Base-by-base conservation (phyloP, 2,888 invertebrate species). In the Mellilla xanthometata region DNA sequence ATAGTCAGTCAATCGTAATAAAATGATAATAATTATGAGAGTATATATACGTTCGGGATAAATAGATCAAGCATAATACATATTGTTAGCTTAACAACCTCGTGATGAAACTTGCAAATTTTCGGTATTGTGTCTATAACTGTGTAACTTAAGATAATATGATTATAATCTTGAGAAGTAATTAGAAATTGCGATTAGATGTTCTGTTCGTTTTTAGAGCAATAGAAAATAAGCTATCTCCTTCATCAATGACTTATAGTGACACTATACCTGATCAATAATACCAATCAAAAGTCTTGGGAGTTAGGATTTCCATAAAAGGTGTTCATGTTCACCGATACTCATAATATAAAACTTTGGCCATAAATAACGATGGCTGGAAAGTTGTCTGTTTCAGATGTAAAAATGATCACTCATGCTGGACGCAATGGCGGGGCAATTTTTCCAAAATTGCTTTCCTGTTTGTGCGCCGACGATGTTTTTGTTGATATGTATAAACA, bases 71-170 rank as follows among this genome's bases (percentile, higher is more conserved):
- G n/a, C n/a, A n/a, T n/a, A n/a, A n/a, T n/a, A n/a, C n/a, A n/a
- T n/a, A 13, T 35, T 26, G 24, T 12, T 12, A 6, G 6, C 15
- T 26, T 34, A 35, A 35, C 36, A 36, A 36, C 28, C 10, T n/a
- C 11, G 28, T 36, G 28, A 28, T 36, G 28, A 36, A 36, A 36
- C 36, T 36, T 36, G 36, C 28, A 19, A 28, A 36, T 36, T 36
- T 36, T 36, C 15, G 15, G 6, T 19, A 19, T 19, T 6, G 6
- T 19, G 15, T 19, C 15, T 19, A 1, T 6, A 19, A 19, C 15
- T 19, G 6, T 19, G 6, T n/a, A 19, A 3, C 15, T 5, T 6
- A 19, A 19, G 4, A 5, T 5, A 6, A 6, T 19, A 19, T 3
- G 15, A 3, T 5, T 19, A 19, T 19, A 19, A 5, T 19, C 15